Evolutionary conservation across 2,888 invertebrate genomes (phyloP).

Genomic region (Hypsopygia costalis): DNA sequence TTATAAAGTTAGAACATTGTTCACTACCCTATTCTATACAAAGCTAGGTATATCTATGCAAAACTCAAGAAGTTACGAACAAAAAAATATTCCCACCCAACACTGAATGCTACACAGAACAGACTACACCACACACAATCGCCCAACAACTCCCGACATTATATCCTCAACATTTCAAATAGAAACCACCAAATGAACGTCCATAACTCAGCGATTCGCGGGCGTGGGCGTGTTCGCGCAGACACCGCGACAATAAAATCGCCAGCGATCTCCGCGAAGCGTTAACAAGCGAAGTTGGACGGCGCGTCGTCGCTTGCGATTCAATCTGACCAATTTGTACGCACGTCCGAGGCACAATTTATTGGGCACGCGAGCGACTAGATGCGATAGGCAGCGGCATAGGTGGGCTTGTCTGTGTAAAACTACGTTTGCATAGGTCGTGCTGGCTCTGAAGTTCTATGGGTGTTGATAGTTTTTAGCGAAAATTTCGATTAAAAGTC

Average conservation of each 20-base stretch:
- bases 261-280: constrained; percentile 39
- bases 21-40: no score
- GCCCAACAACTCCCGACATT: constrained; percentile 1
- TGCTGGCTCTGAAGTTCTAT: no score
- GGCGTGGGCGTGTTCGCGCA: constrained; percentile 46
- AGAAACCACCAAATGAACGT: not conserved
- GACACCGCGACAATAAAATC: constrained; percentile 43
- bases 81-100: no score
- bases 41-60: no score
- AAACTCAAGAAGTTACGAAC: no score
- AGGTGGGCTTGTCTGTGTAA: constrained; percentile 34
- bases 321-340: constrained; percentile 72
- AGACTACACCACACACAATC: no score
- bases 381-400: constrained; percentile 35
- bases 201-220: constrained; percentile 18
- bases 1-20: no score
- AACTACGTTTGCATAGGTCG: not conserved
- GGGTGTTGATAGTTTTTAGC: not conserved
- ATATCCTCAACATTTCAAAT: constrained; percentile 18
- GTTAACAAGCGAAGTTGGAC: constrained; percentile 58
- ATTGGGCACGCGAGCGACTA: constrained; percentile 60
- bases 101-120: no score
- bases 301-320: constrained; percentile 44
- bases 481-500: no score
- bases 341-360: constrained; percentile 62